Conservation (phyloP, 2,113 vertebrate genomes). For the Ramphastos sulfuratus region DNA sequence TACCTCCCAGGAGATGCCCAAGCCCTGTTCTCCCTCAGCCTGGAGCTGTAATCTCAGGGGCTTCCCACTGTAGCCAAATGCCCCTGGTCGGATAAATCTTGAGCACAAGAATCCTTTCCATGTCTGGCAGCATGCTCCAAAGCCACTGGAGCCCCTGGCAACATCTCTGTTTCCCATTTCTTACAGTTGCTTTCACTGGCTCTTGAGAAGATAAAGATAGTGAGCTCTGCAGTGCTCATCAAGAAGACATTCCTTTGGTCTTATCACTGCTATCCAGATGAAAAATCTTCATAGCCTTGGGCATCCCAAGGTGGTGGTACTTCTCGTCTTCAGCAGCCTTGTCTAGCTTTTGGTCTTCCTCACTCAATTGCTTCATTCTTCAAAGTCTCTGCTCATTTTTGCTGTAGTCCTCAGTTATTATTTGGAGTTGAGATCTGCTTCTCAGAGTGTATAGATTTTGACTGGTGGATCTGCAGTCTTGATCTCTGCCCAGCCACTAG, state of each 20-base stretch:
- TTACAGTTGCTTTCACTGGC: background rate
- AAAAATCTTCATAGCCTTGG: too few species aligned
- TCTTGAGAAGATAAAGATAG: background rate
- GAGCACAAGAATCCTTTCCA: too few species aligned
- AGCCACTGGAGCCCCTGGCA: too few species aligned
- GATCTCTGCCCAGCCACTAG: background rate
- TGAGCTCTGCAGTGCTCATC: background rate
- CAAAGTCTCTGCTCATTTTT: slow-evolving; percentile 47
- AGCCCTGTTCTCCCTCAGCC: background rate
- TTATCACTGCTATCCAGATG: background rate
- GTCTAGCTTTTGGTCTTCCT: background rate
- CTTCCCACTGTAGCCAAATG: too few species aligned
- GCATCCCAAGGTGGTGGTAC: too few species aligned
- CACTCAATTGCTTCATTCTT: slow-evolving; percentile 2
- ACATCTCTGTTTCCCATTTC: too few species aligned
- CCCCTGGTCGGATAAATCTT: too few species aligned
- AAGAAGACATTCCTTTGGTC: background rate
- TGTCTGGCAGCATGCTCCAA: too few species aligned
- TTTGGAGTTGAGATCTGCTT: background rate
- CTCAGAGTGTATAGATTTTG: background rate
- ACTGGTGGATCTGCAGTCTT: background rate
- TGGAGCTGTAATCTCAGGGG: too few species aligned
- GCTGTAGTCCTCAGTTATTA: slow-evolving; percentile 5
- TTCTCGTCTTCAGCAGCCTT: too few species aligned
- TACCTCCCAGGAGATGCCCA: background rate